These are phyloP conservation scores for Folsomia manolachei DNA, from an alignment of 2,888 invertebrate species.

Conservation along the genomic window DNA sequence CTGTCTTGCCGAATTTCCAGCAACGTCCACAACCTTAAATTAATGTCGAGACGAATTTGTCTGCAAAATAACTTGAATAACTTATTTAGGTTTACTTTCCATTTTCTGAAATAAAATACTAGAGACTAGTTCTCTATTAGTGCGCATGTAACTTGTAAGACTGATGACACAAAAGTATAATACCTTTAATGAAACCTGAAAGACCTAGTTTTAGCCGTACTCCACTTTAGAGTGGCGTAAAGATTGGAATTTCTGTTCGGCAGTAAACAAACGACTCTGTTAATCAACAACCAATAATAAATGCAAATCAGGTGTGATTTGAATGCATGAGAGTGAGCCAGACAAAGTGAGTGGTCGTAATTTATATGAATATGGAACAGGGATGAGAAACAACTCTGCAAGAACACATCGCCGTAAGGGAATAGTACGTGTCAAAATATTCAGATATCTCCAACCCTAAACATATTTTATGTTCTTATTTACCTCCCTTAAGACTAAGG, in stretches of 20 bases:
- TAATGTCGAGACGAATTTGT: conserved; percentile 19
- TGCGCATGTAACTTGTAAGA: no score
- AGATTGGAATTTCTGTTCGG: no score
- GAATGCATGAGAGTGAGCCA: background rate
- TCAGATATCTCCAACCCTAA: background rate
- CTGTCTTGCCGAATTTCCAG: background rate
- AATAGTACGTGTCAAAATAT: background rate
- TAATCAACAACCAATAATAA: conserved; percentile 10
- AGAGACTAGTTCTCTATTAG: no score
- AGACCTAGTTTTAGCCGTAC: background rate
- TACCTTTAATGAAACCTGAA: background rate
- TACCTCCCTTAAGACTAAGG: conserved; percentile 6
- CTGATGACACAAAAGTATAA: no score
- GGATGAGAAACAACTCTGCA: background rate
- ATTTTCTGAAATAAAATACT: no score
- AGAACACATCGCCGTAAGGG: background rate
- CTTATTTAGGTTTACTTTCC: background rate
- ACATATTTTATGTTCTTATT: background rate
- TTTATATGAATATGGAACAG: background rate
- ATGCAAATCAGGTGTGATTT: conserved; percentile 16
- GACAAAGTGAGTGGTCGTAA: background rate
- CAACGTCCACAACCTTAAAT: background rate
- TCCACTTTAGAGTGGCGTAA: background rate
- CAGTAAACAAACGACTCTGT: conserved; percentile 12
- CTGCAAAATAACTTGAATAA: no score